Conservation (phyloP, 2,888 invertebrate genomes). For the Apantesis nais region DNA sequence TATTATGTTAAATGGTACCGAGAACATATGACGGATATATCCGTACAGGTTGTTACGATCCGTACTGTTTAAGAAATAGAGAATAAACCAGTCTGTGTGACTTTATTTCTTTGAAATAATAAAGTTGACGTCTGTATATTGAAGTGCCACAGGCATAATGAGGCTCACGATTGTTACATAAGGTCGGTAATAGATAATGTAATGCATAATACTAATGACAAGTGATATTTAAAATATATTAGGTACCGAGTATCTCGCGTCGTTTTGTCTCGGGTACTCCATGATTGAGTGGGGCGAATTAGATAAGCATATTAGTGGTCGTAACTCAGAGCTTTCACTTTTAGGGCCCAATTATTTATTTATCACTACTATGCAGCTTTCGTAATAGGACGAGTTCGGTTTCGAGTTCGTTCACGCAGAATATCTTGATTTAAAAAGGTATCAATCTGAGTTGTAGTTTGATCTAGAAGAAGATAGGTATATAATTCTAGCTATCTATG, state of each 20-base stretch:
- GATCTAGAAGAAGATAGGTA: background rate
- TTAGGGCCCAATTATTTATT: constrained; percentile 63
- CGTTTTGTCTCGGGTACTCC: constrained; percentile 56
- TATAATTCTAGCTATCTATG: background rate
- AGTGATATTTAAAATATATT: constrained; percentile 79
- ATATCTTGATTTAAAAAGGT: constrained; percentile 12
- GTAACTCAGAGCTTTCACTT: constrained; percentile 74
- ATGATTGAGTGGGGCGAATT: constrained; percentile 80
- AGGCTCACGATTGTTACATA: constrained; percentile 71
- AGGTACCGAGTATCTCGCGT: constrained; percentile 66
- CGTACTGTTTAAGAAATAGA: constrained; percentile 29
- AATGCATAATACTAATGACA: constrained; percentile 81
- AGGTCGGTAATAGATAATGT: constrained; percentile 78
- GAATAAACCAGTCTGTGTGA: constrained; percentile 24
- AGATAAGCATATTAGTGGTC: constrained; percentile 72
- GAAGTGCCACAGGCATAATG: constrained; percentile 67
- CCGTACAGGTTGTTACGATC: constrained; percentile 22
- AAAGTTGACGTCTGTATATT: constrained; percentile 41
- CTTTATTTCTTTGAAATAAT: constrained; percentile 35
- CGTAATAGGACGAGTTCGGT: constrained; percentile 37
- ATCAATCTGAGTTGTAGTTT: constrained; percentile 8
- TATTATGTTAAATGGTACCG: constrained; percentile 42
- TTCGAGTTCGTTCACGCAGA: constrained; percentile 30
- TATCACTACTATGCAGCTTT: constrained; percentile 45
- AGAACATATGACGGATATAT: constrained; percentile 25